Evolutionary conservation across 2,113 vertebrate species (phyloP).

Genomic region (Nanorana parkeri): DNA sequence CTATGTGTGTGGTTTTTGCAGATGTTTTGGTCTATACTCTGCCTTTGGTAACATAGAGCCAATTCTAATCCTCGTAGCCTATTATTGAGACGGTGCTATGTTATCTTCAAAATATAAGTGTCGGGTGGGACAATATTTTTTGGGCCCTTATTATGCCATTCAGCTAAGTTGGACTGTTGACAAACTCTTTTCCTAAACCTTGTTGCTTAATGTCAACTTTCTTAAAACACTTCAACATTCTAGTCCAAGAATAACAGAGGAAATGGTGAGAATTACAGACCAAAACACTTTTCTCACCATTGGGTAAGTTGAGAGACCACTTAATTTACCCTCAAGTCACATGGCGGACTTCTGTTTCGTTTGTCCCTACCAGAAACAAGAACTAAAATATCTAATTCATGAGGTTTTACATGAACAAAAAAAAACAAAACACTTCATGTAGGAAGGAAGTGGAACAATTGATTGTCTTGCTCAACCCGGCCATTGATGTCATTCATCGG

Average conservation of each 20-base stretch:
- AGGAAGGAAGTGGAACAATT: slow-evolving; percentile 57
- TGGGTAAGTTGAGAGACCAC: background rate
- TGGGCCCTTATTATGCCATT: too few relatives aligned
- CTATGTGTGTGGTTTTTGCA: too few relatives aligned
- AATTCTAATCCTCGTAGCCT: too few relatives aligned
- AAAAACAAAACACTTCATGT: slow-evolving; percentile 24
- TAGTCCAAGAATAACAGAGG: background rate
- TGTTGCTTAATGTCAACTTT: background rate
- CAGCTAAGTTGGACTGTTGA: too few relatives aligned
- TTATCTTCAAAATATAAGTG: too few relatives aligned
- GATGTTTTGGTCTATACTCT: too few relatives aligned
- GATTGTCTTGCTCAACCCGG: slow-evolving; percentile 36
- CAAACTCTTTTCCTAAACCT: background rate
- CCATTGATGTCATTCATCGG: slow-evolving; percentile 48
- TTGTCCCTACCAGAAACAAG: slow-evolving; percentile 8
- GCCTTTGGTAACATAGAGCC: too few relatives aligned
- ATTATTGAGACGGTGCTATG: too few relatives aligned
- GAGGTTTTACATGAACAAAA: slow-evolving; percentile 1
- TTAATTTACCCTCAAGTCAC: background rate
- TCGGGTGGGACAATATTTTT: too few relatives aligned
- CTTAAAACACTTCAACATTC: background rate
- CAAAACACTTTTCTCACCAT: slow-evolving; percentile 9
- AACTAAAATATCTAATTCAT: slow-evolving; percentile 48
- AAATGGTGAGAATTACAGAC: background rate
- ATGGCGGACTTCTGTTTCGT: slow-evolving; percentile 6